These are phyloP conservation scores for Drosophila parabipectinata DNA, from an alignment of 1,140 invertebrate genomes.

Conservation along the genomic window DNA sequence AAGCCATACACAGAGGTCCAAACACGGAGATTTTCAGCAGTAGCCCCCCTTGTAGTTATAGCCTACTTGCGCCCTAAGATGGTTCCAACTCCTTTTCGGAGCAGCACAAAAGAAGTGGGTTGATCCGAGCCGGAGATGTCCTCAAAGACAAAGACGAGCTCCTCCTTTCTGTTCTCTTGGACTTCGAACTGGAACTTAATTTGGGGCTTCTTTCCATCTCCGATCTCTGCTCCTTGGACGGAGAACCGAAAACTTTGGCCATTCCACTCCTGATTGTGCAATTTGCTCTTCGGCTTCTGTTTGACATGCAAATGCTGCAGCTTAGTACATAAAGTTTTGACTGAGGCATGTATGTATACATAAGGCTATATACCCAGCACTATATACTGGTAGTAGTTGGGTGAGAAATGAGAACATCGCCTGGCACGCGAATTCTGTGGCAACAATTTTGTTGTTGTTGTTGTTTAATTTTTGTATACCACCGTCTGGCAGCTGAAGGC, in stretches of 20 bases:
- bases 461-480: conserved; percentile 40
- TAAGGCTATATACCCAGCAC: not conserved
- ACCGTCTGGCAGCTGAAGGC: conserved; percentile 25
- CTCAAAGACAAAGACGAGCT: not conserved
- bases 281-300: conserved; percentile 34
- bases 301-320: conserved; percentile 53
- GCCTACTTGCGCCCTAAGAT: conserved; percentile 48
- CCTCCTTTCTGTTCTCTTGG: not conserved
- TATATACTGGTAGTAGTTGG: not conserved
- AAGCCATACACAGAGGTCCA: conserved; percentile 2
- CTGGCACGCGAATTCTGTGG: conserved; percentile 43
- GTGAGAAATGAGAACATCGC: conserved; percentile 43
- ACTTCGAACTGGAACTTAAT: too few species aligned
- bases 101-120: conserved; percentile 10
- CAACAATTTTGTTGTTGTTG: conserved; percentile 35
- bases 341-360: conserved; percentile 18
- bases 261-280: conserved; percentile 8
- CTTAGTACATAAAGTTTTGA: conserved; percentile 31
- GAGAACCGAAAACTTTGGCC: not conserved
- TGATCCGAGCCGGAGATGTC: conserved; percentile 8
- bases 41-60: conserved; percentile 52
- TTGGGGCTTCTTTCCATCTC: not conserved
- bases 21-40: not conserved
- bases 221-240: conserved; percentile 4
- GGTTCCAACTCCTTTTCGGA: not conserved